Percentiles rank a stretch among this genome's conserved stretches.
phyloP scores from a whole-genome alignment of 2,797 vertebrate species.

The Eutrigla gurnardus region DNA sequence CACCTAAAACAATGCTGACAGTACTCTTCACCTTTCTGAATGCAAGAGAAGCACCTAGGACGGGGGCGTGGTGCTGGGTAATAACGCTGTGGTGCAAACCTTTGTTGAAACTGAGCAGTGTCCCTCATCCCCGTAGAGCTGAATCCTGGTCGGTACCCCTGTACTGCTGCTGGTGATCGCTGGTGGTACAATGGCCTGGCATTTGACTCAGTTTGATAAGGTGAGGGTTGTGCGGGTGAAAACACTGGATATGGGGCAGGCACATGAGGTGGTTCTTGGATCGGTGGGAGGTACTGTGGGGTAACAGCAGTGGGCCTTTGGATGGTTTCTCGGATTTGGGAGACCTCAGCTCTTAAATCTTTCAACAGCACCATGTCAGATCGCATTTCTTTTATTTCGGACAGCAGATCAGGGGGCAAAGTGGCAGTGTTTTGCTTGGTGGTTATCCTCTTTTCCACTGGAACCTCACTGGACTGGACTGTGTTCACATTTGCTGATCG shows the following conservation, averaged over 20 bases:
- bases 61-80: not conserved
- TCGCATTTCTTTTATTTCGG: constrained; percentile 21
- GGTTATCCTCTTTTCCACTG: not conserved
- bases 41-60: not conserved
- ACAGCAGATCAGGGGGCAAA: not conserved
- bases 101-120: constrained; percentile 21
- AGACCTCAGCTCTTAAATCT: constrained; percentile 12
- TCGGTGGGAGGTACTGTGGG: not conserved
- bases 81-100: constrained; percentile 1
- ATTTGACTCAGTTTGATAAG: not conserved
- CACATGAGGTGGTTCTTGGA: not conserved
- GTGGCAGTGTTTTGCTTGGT: not conserved
- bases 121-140: not conserved
- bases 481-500: not conserved
- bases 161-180: not conserved
- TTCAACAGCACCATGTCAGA: constrained; percentile 36
- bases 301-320: not conserved
- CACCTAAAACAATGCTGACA: constrained; percentile 42
- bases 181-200: not conserved
- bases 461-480: not conserved
- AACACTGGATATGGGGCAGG: not conserved
- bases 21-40: constrained; percentile 11
- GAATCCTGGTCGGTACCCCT: not conserved
- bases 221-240: not conserved
- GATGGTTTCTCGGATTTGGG: constrained; percentile 22